A percentile compares a stretch with the other conserved stretches of the same genome.
phyloP scores from a whole-genome alignment of 2,113 vertebrate genomes.

The Todiramphus chloris region DNA sequence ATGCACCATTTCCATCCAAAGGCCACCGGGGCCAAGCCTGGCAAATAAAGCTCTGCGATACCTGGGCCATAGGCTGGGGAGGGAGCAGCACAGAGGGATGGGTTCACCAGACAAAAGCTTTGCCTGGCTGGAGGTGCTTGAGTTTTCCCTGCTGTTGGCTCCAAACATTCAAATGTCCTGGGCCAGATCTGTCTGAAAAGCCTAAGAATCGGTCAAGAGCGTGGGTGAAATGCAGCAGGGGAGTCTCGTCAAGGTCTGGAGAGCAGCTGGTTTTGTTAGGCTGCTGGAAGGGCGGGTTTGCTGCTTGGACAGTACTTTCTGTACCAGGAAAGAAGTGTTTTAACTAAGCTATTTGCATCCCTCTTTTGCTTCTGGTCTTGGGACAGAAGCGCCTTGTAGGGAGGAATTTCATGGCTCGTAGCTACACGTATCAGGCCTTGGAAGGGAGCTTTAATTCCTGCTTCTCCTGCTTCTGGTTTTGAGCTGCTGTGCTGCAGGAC shows the following conservation, averaged over 20 bases:
- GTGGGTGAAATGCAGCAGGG: neutral
- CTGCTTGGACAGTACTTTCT: neutral
- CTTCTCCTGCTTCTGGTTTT: neutral
- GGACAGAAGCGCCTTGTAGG: neutral
- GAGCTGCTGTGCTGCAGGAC: neutral
- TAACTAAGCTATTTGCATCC: neutral
- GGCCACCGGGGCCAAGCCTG: rapidly evolving
- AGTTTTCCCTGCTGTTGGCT: neutral
- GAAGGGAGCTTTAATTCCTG: neutral
- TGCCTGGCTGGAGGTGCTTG: neutral
- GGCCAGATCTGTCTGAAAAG: neutral
- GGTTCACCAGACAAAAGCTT: neutral
- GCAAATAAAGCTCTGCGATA: neutral
- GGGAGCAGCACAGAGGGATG: neutral
- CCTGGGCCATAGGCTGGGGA: rapidly evolving
- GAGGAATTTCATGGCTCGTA: constrained; percentile 3
- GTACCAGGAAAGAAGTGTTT: neutral
- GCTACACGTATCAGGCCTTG: neutral
- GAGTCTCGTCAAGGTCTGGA: neutral
- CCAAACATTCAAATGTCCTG: rapidly evolving
- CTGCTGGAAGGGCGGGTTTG: neutral
- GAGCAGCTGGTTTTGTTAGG: neutral
- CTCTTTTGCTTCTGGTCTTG: neutral
- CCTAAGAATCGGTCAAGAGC: neutral
- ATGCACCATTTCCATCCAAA: neutral